Percentiles rank a stretch among this genome's conserved stretches.
These are phyloP conservation scores for Sitta europaea DNA, from an alignment of 2,113 vertebrate genomes.

Conservation along the genomic window DNA sequence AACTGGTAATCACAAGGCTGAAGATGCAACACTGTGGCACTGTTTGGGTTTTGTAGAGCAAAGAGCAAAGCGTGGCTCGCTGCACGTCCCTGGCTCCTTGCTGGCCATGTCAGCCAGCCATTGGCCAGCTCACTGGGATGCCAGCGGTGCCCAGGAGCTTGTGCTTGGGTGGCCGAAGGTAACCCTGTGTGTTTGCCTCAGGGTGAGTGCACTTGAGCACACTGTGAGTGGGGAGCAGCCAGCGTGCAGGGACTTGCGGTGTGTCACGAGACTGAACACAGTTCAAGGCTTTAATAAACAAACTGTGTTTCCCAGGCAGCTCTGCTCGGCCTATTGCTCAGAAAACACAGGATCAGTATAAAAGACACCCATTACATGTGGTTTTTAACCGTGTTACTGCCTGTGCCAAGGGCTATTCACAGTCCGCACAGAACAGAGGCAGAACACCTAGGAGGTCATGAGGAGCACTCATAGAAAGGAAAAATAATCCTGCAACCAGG, in stretches of 20 bases:
- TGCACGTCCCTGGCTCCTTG: rapidly evolving
- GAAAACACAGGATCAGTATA: rapidly evolving
- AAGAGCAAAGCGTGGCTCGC: rapidly evolving
- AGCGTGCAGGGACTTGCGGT: background rate
- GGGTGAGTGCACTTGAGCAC: background rate
- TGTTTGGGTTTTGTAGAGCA: background rate
- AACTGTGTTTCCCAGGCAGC: rapidly evolving
- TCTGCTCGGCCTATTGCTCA: background rate
- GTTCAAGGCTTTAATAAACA: background rate
- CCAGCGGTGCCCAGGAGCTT: background rate
- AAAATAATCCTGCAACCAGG: background rate
- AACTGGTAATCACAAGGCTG: background rate
- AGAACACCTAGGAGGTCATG: background rate
- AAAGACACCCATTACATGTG: background rate
- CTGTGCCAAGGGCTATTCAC: background rate
- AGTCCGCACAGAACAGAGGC: background rate
- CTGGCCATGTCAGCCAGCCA: background rate
- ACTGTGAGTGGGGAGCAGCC: background rate
- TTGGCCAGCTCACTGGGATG: background rate
- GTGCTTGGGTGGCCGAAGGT: rapidly evolving
- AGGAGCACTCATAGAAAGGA: background rate
- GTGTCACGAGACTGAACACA: background rate
- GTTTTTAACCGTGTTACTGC: background rate
- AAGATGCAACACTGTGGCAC: background rate
- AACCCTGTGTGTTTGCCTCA: background rate